phyloP scores from a whole-genome alignment of 2,888 invertebrate species.

The Epiblema foenella region DNA sequence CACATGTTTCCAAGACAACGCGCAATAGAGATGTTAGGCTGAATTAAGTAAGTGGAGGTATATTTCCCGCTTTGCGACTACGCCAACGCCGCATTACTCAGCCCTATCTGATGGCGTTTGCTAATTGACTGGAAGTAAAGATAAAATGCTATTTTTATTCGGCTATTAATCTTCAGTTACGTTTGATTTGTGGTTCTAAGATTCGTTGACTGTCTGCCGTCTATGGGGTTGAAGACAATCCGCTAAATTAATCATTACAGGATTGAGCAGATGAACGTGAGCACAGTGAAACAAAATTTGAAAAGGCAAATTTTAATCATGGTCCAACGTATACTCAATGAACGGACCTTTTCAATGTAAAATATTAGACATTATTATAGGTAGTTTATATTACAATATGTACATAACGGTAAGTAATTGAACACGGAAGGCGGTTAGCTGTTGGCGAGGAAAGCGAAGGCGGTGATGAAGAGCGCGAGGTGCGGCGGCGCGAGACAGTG shows the following conservation, averaged over 20 bases:
- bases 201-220: slow-evolving; percentile 35
- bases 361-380: slow-evolving; percentile 76
- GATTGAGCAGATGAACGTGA: not conserved
- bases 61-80: slow-evolving; percentile 28
- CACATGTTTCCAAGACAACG: not conserved
- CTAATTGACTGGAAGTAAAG: slow-evolving; percentile 83
- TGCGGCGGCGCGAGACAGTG: slow-evolving; percentile 57
- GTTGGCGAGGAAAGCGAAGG: slow-evolving; percentile 71
- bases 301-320: slow-evolving; percentile 84
- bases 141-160: slow-evolving; percentile 76
- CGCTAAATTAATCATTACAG: slow-evolving; percentile 14
- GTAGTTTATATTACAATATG: slow-evolving; percentile 81
- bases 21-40: not conserved
- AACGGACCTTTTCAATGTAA: slow-evolving; percentile 84
- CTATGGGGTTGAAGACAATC: slow-evolving; percentile 38
- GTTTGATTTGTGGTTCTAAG: slow-evolving; percentile 52
- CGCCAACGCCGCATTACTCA: slow-evolving; percentile 69
- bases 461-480: slow-evolving; percentile 63
- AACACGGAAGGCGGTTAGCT: slow-evolving; percentile 77
- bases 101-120: slow-evolving; percentile 77
- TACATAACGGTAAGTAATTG: slow-evolving; percentile 76
- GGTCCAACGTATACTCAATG: slow-evolving; percentile 84
- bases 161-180: slow-evolving; percentile 65
- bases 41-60: slow-evolving; percentile 24
- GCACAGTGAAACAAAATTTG: slow-evolving; percentile 59